These are phyloP conservation scores for Siniperca obscura DNA, from an alignment of 2,797 vertebrate species.

Conservation along the genomic window DNA sequence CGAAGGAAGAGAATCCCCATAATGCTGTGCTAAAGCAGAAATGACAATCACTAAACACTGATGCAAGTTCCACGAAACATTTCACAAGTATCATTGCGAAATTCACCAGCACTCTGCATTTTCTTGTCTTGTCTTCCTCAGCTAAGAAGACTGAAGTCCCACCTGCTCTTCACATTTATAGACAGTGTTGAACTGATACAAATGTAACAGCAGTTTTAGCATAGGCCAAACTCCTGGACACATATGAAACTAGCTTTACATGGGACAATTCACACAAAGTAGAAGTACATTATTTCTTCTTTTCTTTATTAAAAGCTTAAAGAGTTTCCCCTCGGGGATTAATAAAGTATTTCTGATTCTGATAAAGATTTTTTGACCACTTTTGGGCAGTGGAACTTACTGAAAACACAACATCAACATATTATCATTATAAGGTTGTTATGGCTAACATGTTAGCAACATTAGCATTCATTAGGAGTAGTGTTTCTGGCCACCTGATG, in stretches of 20 bases:
- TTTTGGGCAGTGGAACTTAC: not conserved
- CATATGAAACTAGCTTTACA: not conserved
- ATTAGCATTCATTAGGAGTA: not conserved
- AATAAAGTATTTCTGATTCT: too few species aligned
- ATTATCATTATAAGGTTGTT: not conserved
- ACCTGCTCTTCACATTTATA: constrained; percentile 20
- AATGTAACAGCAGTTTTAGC: not conserved
- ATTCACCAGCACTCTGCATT: constrained; percentile 7
- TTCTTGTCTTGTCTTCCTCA: not conserved
- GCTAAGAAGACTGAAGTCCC: constrained; percentile 14
- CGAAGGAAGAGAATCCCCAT: constrained; percentile 76
- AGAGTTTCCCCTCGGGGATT: too few species aligned
- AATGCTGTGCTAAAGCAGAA: constrained; percentile 60
- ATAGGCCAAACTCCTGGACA: not conserved
- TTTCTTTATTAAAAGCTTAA: not conserved
- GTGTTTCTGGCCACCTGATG: not conserved
- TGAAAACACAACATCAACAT: not conserved
- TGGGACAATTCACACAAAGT: not conserved
- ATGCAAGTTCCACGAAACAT: constrained; percentile 77
- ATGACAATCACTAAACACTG: constrained; percentile 67
- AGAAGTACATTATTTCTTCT: not conserved
- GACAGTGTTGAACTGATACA: not conserved
- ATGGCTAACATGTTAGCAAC: not conserved
- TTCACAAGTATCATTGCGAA: constrained; percentile 60
- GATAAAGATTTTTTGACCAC: not conserved